Evolutionary conservation across 2,113 vertebrate species (phyloP).

Genomic region (Andinoacara biseriatus): DNA sequence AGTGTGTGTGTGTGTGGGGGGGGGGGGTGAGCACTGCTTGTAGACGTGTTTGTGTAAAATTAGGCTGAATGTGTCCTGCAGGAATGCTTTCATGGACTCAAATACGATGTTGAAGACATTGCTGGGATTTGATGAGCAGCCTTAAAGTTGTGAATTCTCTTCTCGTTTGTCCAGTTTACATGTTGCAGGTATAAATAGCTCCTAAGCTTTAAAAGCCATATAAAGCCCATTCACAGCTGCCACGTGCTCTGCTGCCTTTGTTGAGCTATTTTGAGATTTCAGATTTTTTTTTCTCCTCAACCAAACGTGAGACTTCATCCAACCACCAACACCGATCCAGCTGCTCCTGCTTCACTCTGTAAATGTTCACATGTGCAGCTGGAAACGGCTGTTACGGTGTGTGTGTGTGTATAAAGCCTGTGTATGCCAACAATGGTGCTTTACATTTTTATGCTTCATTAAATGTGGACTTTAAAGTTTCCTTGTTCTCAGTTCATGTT

Average conservation of each 20-base stretch:
- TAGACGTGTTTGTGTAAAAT: neutral
- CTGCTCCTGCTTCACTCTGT: neutral
- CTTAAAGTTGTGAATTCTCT: neutral
- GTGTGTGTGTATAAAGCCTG: neutral
- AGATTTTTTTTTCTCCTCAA: neutral
- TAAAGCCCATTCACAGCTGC: neutral
- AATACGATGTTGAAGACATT: neutral
- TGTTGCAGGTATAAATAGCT: neutral
- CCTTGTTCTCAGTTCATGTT: neutral
- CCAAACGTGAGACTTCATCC: neutral
- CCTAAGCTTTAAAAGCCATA: slow-evolving; percentile 1
- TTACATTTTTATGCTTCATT: slow-evolving; percentile 34
- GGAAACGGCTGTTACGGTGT: neutral
- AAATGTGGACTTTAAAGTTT: slow-evolving; percentile 15
- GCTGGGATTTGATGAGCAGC: neutral
- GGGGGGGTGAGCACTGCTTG: neutral
- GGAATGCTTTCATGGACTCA: neutral
- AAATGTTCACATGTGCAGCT: slow-evolving; percentile 1
- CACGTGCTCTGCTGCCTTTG: neutral
- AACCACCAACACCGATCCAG: no score
- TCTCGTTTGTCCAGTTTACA: neutral
- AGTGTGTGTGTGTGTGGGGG: neutral
- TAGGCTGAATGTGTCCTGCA: neutral
- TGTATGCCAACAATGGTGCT: slow-evolving; percentile 4
- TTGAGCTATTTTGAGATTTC: neutral